Evolutionary conservation across 2,797 vertebrate species (phyloP).

Genomic region (Lophius americanus): DNA sequence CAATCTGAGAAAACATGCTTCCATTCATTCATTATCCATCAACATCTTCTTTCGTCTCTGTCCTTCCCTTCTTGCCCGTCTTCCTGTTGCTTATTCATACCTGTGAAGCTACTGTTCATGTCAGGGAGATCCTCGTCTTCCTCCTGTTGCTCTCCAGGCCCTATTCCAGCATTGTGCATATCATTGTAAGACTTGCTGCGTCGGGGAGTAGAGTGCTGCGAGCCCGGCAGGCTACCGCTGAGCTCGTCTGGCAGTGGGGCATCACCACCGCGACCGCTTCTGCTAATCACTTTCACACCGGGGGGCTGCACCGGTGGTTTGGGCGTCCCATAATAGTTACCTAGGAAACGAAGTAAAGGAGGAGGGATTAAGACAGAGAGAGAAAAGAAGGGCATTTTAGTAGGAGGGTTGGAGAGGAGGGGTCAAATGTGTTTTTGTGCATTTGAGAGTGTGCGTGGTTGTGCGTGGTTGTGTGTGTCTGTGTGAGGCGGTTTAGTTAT

Average conservation of each 20-base stretch:
- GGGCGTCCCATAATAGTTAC: slow-evolving; percentile 99
- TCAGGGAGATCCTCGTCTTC: slow-evolving; percentile 96
- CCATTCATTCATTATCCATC: background rate
- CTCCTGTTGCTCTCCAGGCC: slow-evolving; percentile 90
- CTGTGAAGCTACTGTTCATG: slow-evolving; percentile 99
- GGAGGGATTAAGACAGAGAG: slow-evolving; percentile 47
- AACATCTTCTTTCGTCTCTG: background rate
- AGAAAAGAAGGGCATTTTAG: slow-evolving; percentile 49
- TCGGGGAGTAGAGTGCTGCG: slow-evolving; percentile 92
- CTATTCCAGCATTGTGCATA: slow-evolving; percentile 99
- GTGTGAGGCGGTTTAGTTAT: background rate
- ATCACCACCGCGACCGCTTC: slow-evolving; percentile 87
- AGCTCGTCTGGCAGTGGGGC: slow-evolving; percentile 87
- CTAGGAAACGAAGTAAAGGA: slow-evolving; percentile 88
- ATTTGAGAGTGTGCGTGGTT: slow-evolving; percentile 13
- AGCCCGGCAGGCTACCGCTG: slow-evolving; percentile 87
- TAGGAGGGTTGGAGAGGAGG: slow-evolving; percentile 24
- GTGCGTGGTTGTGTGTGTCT: slow-evolving; percentile 15
- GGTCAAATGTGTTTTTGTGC: slow-evolving; percentile 37
- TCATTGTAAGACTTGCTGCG: slow-evolving; percentile 99
- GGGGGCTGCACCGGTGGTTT: slow-evolving; percentile 97
- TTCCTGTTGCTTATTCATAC: slow-evolving; percentile 69
- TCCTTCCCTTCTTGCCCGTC: background rate
- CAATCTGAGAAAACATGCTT: background rate
- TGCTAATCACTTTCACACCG: slow-evolving; percentile 93